Evolutionary conservation across 2,888 invertebrate genomes (phyloP), one percentile per base, ranked within the genome.

Genomic region (Hanleya hanleyi): DNA sequence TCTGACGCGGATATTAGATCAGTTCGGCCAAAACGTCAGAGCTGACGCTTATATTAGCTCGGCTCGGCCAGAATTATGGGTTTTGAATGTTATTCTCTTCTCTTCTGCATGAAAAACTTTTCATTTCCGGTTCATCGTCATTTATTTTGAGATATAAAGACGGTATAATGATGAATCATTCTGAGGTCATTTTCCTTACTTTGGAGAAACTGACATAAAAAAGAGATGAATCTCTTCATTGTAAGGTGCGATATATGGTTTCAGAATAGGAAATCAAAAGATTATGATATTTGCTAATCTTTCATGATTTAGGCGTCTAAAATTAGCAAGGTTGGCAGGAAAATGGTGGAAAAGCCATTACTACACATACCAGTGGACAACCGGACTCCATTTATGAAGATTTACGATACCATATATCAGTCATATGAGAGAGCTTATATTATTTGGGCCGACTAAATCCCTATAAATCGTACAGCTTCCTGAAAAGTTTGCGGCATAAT

Each of bases 361-460:
- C 57, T 57, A 22, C 57, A 32, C 22, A 22, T 57, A 29, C 29
- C 29, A 57, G 22, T 57, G 32, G 57, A 57, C 57, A 57, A 57
- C 29, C 57, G 15, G 29, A 57, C 57, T 57, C 57, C 57, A 57
- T 57, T 57, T 57, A 57, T 57, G 29, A 57, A 57, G 57, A 57
- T 57, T 57, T 57, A 57, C 57, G 57, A 57, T 57, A 29, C 26
- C 57, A 57, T 57, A 57, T 18, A 57, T 57, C 57, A 29, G 22
- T 32, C 22, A 57, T 57, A 57, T 29, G 57, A 57, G 29, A n/a
- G n/a, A n/a, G n/a, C n/a, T n/a, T n/a, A n/a, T n/a, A n/a, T n/a
- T n/a, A n/a, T n/a, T n/a, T n/a, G n/a, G n/a, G n/a, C n/a, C n/a
- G n/a, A n/a, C n/a, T n/a, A n/a, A n/a, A n/a, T n/a, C n/a, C n/a